phyloP scores from a whole-genome alignment of 2,888 invertebrate genomes.

The Hirtodrosophila cameraria region DNA sequence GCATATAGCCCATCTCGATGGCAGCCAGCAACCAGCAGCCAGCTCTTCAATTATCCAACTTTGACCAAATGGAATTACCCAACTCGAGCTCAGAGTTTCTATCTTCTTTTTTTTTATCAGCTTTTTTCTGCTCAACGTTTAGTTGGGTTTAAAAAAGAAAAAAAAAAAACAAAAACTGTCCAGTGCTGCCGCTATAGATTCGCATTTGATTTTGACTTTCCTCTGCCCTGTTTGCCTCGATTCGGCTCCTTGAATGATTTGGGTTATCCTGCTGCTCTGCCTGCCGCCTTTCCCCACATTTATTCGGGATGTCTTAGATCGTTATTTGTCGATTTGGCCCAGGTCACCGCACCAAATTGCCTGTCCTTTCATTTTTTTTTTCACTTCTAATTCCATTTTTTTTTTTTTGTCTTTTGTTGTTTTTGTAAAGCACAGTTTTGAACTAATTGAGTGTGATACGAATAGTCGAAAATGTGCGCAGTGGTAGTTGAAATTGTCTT shows the following conservation, averaged over 20 bases:
- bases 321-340: constrained; percentile 59
- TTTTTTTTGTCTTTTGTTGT: constrained; percentile 9
- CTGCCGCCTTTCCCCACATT: not conserved
- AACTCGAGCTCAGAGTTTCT: constrained; percentile 9
- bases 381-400: constrained; percentile 6
- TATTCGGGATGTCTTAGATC: constrained; percentile 38
- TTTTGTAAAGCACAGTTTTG: constrained; percentile 19
- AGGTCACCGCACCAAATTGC: constrained; percentile 41
- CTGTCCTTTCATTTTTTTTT: constrained; percentile 5
- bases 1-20: constrained; percentile 17
- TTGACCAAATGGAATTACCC: constrained; percentile 58
- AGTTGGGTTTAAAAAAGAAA: not conserved
- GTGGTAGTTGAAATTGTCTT: constrained; percentile 32
- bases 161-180: not conserved
- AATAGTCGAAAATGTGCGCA: constrained; percentile 16
- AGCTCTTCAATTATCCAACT: constrained; percentile 61
- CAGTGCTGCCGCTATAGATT: constrained; percentile 4
- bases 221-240: constrained; percentile 17
- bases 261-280: constrained; percentile 36
- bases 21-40: constrained; percentile 2
- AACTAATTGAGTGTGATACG: constrained; percentile 63
- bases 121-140: not conserved
- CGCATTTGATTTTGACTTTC: constrained; percentile 33
- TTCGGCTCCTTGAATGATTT: constrained; percentile 37
- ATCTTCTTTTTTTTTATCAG: constrained; percentile 1